A percentile compares a stretch with the other conserved stretches of the same genome.
Evolutionary conservation across 2,797 vertebrate species (phyloP).

Genomic region (Parambassis ranga): DNA sequence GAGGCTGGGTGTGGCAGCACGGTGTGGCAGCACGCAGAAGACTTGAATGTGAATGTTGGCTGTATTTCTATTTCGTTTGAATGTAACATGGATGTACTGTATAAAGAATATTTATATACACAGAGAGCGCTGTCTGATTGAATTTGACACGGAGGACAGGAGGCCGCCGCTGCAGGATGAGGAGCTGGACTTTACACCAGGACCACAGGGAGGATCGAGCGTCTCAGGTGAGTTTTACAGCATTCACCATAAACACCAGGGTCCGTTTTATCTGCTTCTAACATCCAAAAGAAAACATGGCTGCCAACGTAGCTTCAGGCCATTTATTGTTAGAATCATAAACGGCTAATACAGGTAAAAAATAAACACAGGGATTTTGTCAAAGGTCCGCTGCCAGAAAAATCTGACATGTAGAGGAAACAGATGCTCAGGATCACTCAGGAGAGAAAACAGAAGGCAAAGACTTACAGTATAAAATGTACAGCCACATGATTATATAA

Average conservation of each 20-base stretch:
- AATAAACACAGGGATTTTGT: slow-evolving; percentile 23
- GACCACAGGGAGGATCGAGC: too few relatives aligned
- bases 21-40: slow-evolving; percentile 43
- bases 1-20: slow-evolving; percentile 30
- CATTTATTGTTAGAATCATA: slow-evolving; percentile 70
- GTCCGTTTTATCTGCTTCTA: too few relatives aligned
- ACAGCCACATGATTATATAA: slow-evolving; percentile 83
- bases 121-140: not conserved
- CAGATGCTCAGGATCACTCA: slow-evolving; percentile 46
- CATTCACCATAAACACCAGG: too few relatives aligned
- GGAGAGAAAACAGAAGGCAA: slow-evolving; percentile 50
- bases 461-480: slow-evolving; percentile 82
- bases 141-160: too few relatives aligned
- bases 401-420: slow-evolving; percentile 25
- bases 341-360: slow-evolving; percentile 50
- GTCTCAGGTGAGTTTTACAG: too few relatives aligned
- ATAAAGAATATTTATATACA: slow-evolving; percentile 71
- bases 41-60: slow-evolving; percentile 64
- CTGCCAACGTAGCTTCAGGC: not conserved
- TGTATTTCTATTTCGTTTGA: slow-evolving; percentile 59
- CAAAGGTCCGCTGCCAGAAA: slow-evolving; percentile 16
- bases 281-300: not conserved
- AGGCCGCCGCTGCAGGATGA: too few relatives aligned
- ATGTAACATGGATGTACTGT: slow-evolving; percentile 59
- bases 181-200: too few relatives aligned